phyloP scores from a whole-genome alignment of 2,888 invertebrate genomes.

The Aquatica leii region DNA sequence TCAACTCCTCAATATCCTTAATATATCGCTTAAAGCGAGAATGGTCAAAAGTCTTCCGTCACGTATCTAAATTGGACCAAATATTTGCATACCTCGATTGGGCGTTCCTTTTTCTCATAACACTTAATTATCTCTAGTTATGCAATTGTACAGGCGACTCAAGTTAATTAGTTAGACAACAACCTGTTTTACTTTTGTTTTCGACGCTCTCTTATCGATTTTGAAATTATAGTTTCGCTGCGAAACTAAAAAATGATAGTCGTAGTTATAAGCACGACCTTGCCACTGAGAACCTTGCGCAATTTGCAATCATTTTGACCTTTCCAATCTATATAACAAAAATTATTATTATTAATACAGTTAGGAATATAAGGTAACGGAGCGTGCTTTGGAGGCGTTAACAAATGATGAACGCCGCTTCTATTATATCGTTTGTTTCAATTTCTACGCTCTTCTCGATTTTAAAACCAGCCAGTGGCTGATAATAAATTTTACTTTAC shows the following conservation, averaged over 20 bases:
- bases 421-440: too few species aligned
- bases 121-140: not conserved
- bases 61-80: conserved; percentile 18
- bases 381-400: not conserved
- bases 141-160: conserved; percentile 8
- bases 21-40: not conserved
- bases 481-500: too few species aligned
- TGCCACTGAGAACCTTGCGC: conserved; percentile 31
- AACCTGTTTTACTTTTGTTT: conserved; percentile 14
- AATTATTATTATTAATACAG: conserved; percentile 17
- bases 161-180: conserved; percentile 21
- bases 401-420: not conserved
- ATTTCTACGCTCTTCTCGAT: too few species aligned
- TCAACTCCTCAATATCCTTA: conserved; percentile 12
- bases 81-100: conserved; percentile 28
- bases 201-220: too few species aligned
- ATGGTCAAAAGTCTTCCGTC: conserved; percentile 25
- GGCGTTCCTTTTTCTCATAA: conserved; percentile 17
- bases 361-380: conserved; percentile 13
- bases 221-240: not conserved
- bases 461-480: too few species aligned
- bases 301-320: conserved; percentile 26
- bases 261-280: conserved; percentile 16
- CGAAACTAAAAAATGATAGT: not conserved
- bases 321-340: conserved; percentile 22